A percentile compares a stretch with the other conserved stretches of the same genome.
phyloP scores from a whole-genome alignment of 2,888 invertebrate species.

The Drosophila testacea region DNA sequence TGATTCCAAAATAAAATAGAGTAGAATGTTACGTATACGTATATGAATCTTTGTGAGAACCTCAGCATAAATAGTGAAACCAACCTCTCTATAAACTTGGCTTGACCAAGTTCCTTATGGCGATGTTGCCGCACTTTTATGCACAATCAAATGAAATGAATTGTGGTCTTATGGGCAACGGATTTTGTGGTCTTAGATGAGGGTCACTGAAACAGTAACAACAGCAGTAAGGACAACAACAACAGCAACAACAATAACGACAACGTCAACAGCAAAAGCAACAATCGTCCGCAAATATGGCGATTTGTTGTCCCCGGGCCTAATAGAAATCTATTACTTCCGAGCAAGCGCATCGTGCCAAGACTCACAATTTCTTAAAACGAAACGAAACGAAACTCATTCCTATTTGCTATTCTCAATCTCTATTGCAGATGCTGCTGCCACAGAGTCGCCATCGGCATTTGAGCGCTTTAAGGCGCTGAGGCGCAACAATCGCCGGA shows the following conservation, averaged over 20 bases:
- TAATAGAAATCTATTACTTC: slow-evolving; percentile 75
- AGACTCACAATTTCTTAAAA: slow-evolving; percentile 49
- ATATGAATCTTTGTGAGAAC: too few species aligned
- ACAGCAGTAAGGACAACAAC: neutral
- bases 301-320: slow-evolving; percentile 58
- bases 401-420: slow-evolving; percentile 1
- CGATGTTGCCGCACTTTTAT: slow-evolving; percentile 49
- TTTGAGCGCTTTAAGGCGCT: slow-evolving; percentile 82
- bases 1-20: too few species aligned
- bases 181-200: slow-evolving; percentile 60
- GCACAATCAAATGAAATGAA: slow-evolving; percentile 62
- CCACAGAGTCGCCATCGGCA: slow-evolving; percentile 53
- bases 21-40: too few species aligned
- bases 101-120: slow-evolving; percentile 26
- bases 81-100: slow-evolving; percentile 11
- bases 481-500: slow-evolving; percentile 78
- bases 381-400: slow-evolving; percentile 12
- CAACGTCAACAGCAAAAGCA: too few species aligned
- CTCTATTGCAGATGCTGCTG: slow-evolving; percentile 32
- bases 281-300: slow-evolving; percentile 30
- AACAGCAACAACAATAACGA: slow-evolving; percentile 12
- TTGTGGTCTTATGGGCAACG: slow-evolving; percentile 60
- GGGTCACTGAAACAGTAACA: slow-evolving; percentile 28
- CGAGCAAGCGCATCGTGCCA: slow-evolving; percentile 66
- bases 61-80: neutral